phyloP scores from a whole-genome alignment of 2,888 invertebrate genomes.

The Conchocele bisecta region DNA sequence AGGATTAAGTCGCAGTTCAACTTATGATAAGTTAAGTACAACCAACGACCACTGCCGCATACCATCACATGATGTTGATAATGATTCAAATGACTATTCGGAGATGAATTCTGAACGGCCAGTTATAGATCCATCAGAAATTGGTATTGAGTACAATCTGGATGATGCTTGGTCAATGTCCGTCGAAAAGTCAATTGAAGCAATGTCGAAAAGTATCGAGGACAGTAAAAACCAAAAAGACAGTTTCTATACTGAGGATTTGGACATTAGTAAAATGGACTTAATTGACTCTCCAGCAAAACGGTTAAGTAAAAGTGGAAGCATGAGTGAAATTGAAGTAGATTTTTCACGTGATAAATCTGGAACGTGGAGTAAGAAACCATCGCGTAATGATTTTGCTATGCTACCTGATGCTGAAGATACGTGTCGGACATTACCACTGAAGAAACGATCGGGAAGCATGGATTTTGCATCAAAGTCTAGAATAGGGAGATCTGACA shows the following conservation, averaged over 20 bases:
- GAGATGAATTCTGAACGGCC: slow-evolving; percentile 9
- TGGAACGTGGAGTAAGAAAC: slow-evolving; percentile 75
- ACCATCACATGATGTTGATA: slow-evolving; percentile 51
- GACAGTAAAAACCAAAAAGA: slow-evolving; percentile 41
- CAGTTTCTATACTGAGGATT: slow-evolving; percentile 45
- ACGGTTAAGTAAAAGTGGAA: slow-evolving; percentile 51
- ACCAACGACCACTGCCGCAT: slow-evolving; percentile 60
- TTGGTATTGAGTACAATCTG: slow-evolving; percentile 52
- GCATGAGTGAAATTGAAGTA: slow-evolving; percentile 52
- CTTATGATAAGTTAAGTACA: slow-evolving; percentile 80
- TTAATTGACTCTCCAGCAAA: slow-evolving; percentile 46
- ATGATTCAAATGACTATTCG: slow-evolving; percentile 4
- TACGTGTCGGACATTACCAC: slow-evolving; percentile 66
- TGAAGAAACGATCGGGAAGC: slow-evolving; percentile 51
- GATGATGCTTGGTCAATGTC: slow-evolving; percentile 56
- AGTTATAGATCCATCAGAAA: slow-evolving; percentile 37
- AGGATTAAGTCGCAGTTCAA: slow-evolving; percentile 79
- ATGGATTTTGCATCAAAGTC: slow-evolving; percentile 36
- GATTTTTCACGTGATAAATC: slow-evolving; percentile 58
- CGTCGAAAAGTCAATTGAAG: slow-evolving; percentile 54
- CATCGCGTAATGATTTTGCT: slow-evolving; percentile 62
- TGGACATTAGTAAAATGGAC: slow-evolving; percentile 49
- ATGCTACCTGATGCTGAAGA: slow-evolving; percentile 77
- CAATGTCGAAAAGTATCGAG: slow-evolving; percentile 54
- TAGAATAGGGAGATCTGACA: background rate